phyloP scores from a whole-genome alignment of 92 coral and sea anemone species.

The Bergia sp. region DNA sequence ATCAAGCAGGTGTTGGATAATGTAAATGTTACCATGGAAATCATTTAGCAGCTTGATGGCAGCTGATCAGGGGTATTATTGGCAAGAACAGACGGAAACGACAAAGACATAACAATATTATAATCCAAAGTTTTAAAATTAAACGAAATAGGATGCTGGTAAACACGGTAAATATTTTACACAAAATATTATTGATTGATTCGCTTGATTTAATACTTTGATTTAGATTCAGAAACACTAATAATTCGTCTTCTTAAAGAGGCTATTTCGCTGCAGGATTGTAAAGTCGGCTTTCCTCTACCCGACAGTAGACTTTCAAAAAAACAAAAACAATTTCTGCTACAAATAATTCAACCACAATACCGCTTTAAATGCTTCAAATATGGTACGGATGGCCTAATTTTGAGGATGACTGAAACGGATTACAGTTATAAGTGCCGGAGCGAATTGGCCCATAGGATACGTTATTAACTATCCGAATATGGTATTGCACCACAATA shows the following conservation, averaged over 20 bases:
- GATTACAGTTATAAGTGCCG: no score
- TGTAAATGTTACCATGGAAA: background rate
- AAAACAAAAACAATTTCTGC: no score
- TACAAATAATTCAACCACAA: no score
- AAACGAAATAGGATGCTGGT: background rate
- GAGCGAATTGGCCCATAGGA: no score
- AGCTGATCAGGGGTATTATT: conserved; percentile 9
- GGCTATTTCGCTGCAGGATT: background rate
- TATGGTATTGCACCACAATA: no score
- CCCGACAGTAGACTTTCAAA: no score
- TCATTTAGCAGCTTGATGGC: background rate
- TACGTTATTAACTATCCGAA: no score
- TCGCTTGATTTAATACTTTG: no score
- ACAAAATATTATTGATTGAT: background rate
- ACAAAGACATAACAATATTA: background rate
- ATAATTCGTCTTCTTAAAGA: background rate
- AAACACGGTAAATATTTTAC: background rate
- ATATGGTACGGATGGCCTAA: no score
- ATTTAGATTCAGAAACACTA: background rate
- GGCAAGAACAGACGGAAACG: background rate
- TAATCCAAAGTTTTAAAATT: background rate
- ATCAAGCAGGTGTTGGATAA: conserved; percentile 11
- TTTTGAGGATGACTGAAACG: no score
- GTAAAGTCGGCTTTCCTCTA: background rate
- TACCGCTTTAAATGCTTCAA: no score